phyloP scores from a whole-genome alignment of 2,888 invertebrate species.

The Cerceris ruficornis region DNA sequence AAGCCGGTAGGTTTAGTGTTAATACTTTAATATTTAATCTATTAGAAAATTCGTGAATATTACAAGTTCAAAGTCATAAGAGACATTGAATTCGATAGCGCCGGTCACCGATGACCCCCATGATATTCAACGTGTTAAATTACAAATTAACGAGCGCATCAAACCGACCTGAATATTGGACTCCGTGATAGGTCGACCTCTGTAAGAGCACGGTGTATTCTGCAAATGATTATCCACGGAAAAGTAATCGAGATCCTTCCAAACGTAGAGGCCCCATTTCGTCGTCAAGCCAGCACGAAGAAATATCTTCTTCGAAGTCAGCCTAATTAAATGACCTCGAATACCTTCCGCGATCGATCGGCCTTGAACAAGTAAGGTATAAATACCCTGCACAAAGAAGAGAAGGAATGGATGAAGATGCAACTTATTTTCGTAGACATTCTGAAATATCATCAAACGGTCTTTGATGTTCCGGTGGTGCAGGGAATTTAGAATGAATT shows the following conservation, averaged over 20 bases:
- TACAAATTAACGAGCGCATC: too few relatives aligned
- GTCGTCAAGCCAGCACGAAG: constrained; percentile 87
- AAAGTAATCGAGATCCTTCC: constrained; percentile 85
- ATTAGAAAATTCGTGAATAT: too few relatives aligned
- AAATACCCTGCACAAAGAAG: constrained; percentile 71
- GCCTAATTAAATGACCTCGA: constrained; percentile 69
- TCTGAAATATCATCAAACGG: too few relatives aligned
- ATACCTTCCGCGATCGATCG: constrained; percentile 70
- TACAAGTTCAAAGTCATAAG: too few relatives aligned
- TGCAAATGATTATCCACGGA: constrained; percentile 88
- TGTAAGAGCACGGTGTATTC: constrained; percentile 85
- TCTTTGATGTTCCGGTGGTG: too few relatives aligned
- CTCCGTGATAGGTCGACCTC: constrained; percentile 88
- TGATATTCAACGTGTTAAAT: too few relatives aligned
- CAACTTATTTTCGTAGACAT: too few relatives aligned
- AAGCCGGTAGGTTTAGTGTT: too few relatives aligned
- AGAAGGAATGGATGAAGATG: background rate
- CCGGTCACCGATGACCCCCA: too few relatives aligned
- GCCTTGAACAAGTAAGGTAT: constrained; percentile 76
- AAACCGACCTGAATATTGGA: constrained; percentile 87
- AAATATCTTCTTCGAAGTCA: constrained; percentile 82
- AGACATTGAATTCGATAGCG: too few relatives aligned
- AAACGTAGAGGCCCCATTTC: constrained; percentile 91
- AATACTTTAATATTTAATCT: too few relatives aligned
- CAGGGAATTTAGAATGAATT: too few relatives aligned